Base-by-base conservation (phyloP, 2,797 vertebrate species). In the Trachurus trachurus region DNA sequence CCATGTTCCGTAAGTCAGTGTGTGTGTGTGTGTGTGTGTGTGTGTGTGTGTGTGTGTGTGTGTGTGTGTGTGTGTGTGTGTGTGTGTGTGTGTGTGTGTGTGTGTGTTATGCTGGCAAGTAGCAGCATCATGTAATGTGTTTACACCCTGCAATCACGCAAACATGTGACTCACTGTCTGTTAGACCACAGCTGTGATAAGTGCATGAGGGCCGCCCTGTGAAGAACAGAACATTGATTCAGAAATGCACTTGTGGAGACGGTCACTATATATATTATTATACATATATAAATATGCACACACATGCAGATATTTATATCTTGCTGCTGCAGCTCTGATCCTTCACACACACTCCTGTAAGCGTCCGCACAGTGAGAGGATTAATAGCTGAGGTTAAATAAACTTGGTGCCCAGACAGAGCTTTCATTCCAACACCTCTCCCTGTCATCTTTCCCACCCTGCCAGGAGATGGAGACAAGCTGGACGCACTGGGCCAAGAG, bases 1-100 rank as follows among this genome's bases (percentile, higher is more conserved):
- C 94, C 56, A 95, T 95, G 95, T 95, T 95, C 71, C 94, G 95
- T 95, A 83, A 95, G 95, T 94, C 16, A 1, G 26, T 26, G 26
- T 57, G 21, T 69, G 15, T 40, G 9, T 44, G 37, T 40, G 39
- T 40, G 39, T 40, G 39, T 40, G 39, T 42, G 40, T 42, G 3
- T 13, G 40, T 42, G 31, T 42, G 5, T 21, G 2, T 31, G 19
- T 50, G 49, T 6, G 34, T 11, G 13, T 26, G 19, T 47, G n/a
- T n/a, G n/a, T n/a, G n/a, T 26, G 26, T 26, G 26, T 57, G 21
- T 69, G 15, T 40, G 9, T 44, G 37, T 40, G 39, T 40, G 39
- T 40, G 39, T 40, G 39, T 42, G 40, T 42, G 3, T 13, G 40
- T 42, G 31, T 42, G 5, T 21, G 2, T 31, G 19, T 50, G 49